These are phyloP conservation scores for Oppia nitens DNA, from an alignment of 1,140 invertebrate genomes.

Conservation along the genomic window DNA sequence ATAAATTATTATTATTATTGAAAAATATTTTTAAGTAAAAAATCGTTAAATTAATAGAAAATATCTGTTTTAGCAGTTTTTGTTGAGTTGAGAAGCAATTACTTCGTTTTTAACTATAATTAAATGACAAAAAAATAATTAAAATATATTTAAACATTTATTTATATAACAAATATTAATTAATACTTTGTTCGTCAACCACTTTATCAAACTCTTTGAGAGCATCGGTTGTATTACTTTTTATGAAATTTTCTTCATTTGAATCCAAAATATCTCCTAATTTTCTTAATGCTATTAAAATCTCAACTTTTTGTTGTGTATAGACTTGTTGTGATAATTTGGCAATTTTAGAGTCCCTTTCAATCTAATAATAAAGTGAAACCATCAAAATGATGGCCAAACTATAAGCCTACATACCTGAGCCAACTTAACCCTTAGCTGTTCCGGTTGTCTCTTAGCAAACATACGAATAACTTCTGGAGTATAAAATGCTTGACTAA, in stretches of 20 bases:
- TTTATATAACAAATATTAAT: slow-evolving; percentile 5
- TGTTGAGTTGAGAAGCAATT: slow-evolving; percentile 10
- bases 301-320: slow-evolving; percentile 38
- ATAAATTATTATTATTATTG: too few relatives aligned
- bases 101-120: slow-evolving; percentile 16
- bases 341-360: slow-evolving; percentile 32
- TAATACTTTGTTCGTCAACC: slow-evolving; percentile 31
- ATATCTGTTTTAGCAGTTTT: background rate
- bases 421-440: slow-evolving; percentile 41
- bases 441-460: slow-evolving; percentile 51
- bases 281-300: slow-evolving; percentile 47
- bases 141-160: background rate
- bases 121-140: background rate
- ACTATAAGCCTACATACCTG: slow-evolving; percentile 28
- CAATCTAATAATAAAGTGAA: slow-evolving; percentile 26
- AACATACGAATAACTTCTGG: slow-evolving; percentile 58
- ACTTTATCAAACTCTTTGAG: slow-evolving; percentile 40
- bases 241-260: slow-evolving; percentile 41
- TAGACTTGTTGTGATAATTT: slow-evolving; percentile 29
- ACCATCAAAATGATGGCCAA: background rate
- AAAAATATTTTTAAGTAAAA: too few relatives aligned
- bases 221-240: slow-evolving; percentile 33
- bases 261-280: slow-evolving; percentile 42
- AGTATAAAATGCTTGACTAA: slow-evolving; percentile 55
- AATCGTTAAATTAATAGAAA: too few relatives aligned